Percentiles rank a stretch among this genome's conserved stretches.
These are phyloP conservation scores for Sphenodon punctatus DNA, from an alignment of 2,797 vertebrate species.

Conservation along the genomic window DNA sequence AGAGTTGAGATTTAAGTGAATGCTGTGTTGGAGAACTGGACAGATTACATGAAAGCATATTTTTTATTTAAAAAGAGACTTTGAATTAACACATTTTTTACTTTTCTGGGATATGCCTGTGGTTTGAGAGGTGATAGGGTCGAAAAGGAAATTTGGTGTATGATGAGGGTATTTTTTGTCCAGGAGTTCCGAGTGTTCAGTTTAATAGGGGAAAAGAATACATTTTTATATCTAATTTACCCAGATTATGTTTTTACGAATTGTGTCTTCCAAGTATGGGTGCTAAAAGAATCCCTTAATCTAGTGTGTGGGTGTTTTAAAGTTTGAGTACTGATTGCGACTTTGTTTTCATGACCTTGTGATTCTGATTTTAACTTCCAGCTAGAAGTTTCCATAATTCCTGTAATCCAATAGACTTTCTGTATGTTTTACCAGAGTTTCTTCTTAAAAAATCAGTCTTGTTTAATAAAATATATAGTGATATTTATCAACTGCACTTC, in stretches of 20 bases:
- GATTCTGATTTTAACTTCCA: slow-evolving; percentile 64
- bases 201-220: neutral
- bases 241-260: neutral
- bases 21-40: slow-evolving; percentile 44
- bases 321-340: slow-evolving; percentile 61
- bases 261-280: neutral
- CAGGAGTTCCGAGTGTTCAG: neutral
- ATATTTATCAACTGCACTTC: neutral
- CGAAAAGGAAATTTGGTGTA: slow-evolving; percentile 53
- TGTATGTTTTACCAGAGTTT: neutral
- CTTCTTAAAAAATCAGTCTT: neutral
- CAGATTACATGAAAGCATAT: slow-evolving; percentile 11
- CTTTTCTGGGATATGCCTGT: slow-evolving; percentile 18
- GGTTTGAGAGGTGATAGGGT: slow-evolving; percentile 28
- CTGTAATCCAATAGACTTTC: slow-evolving; percentile 17
- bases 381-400: slow-evolving; percentile 65
- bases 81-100: slow-evolving; percentile 59
- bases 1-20: neutral
- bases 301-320: slow-evolving; percentile 51
- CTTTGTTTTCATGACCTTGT: slow-evolving; percentile 72
- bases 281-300: slow-evolving; percentile 26
- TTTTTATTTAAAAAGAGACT: slow-evolving; percentile 56
- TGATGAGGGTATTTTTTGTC: slow-evolving; percentile 5
- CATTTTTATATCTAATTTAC: neutral
- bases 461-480: too few relatives aligned